Evolutionary conservation across 2,888 invertebrate species (phyloP), one percentile per base, ranked within the genome.

Genomic region (Xanthia togata): DNA sequence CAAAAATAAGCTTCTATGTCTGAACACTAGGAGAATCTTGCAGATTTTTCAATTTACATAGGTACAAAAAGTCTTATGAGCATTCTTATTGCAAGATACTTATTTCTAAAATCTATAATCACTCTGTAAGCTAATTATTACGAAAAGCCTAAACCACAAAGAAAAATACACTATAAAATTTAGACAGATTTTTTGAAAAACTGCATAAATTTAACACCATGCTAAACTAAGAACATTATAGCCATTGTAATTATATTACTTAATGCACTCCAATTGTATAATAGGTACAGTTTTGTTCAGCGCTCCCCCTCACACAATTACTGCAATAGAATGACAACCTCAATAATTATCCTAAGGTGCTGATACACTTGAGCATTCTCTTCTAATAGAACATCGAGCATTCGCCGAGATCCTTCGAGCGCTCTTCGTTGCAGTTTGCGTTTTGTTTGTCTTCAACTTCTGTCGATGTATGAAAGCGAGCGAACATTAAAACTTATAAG

Each of bases 61-160:
- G 11, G 11, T 41, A 60, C 14, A 41, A 20, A 9, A 57, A 78
- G 78, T 78, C 81, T 80, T 77, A 63, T 78, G 63, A 78, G 53
- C 59, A 65, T 64, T 38, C 53, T 47, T 81, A 50, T 12, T n/a
- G 0, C 20, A 31, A 20, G 14, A 26, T 26, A 35, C 4, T 26
- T 26, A 74, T 17, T 20, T 44, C 31, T 44, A 60, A 53, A 4
- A 35, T 26, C 35, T 78, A 78, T 65, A 73, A 65, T 60, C 14
- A 47, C 35, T 60, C 6, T 14, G 53, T 38, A 47, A 62, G 47
- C 20, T 12, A 31, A 38, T 47, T 41, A 57, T 17, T 53, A 47
- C 53, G 31, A 6, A 17, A 26, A n/a, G 38, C 78, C 78, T 75
- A 81, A 55, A 38, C 11, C 23, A 0, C 53, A 55, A 55, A 35